phyloP scores from a whole-genome alignment of 2,888 invertebrate species.

The Agrochola lychnidis region DNA sequence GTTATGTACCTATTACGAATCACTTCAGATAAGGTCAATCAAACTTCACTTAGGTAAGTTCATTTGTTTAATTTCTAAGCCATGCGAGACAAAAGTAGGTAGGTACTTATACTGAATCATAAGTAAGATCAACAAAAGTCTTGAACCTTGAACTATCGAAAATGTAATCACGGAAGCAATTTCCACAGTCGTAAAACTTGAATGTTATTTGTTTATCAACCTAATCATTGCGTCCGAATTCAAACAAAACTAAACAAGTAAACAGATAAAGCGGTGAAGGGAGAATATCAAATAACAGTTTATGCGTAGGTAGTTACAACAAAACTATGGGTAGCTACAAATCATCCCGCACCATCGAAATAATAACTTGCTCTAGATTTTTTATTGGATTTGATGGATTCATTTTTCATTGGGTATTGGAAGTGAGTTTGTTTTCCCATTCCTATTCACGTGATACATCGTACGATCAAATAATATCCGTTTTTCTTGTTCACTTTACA shows the following conservation, averaged over 20 bases:
- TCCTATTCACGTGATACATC: constrained; percentile 74
- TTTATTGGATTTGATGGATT: constrained; percentile 80
- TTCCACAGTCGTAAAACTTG: constrained; percentile 35
- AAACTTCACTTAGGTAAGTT: no score
- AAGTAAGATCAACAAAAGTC: neutral
- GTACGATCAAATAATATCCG: constrained; percentile 77
- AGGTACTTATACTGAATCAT: neutral
- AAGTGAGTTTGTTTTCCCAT: constrained; percentile 74
- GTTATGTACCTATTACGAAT: no score
- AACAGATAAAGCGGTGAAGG: constrained; percentile 31
- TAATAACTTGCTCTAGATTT: constrained; percentile 74
- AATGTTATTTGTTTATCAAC: constrained; percentile 48
- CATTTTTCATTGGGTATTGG: constrained; percentile 80
- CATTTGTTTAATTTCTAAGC: neutral
- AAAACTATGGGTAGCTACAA: constrained; percentile 58
- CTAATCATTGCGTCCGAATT: constrained; percentile 29
- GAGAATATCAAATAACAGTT: constrained; percentile 46
- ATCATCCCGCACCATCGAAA: constrained; percentile 63
- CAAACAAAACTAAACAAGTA: constrained; percentile 42
- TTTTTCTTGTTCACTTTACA: constrained; percentile 74
- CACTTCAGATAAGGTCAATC: no score
- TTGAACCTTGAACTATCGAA: neutral
- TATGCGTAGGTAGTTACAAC: constrained; percentile 39
- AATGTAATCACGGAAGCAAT: constrained; percentile 26
- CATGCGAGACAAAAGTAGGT: neutral